Percentiles rank a stretch among this genome's conserved stretches.
phyloP scores from a whole-genome alignment of 1,140 invertebrate genomes.

The Bombus haemorrhoidalis region DNA sequence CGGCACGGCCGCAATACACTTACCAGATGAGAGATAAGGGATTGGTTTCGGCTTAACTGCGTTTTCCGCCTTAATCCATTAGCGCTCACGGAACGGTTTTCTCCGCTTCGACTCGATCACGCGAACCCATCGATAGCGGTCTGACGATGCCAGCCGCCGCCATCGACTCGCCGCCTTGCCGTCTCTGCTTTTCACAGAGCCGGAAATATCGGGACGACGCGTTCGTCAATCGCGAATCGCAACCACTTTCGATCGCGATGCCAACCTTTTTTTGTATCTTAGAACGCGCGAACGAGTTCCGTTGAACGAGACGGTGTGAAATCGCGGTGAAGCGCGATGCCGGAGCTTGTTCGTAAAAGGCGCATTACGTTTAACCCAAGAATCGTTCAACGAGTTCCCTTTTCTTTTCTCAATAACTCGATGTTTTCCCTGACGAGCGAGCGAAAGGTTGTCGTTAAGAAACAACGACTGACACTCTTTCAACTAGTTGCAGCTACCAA shows the following conservation, averaged over 20 bases:
- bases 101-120: constrained; percentile 60
- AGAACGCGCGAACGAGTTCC: not conserved
- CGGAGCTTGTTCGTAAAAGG: no score
- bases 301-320: no score
- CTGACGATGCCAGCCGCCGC: constrained; percentile 26
- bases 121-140: constrained; percentile 49
- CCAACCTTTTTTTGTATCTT: not conserved
- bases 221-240: constrained; percentile 7
- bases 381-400: no score
- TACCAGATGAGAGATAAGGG: constrained; percentile 70
- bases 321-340: not conserved
- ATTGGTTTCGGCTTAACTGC: constrained; percentile 72
- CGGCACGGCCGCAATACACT: constrained; percentile 59
- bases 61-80: constrained; percentile 72
- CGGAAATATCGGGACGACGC: not conserved
- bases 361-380: no score
- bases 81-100: constrained; percentile 68
- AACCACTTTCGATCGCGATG: not conserved
- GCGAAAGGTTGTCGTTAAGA: not conserved
- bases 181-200: constrained; percentile 23
- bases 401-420: no score
- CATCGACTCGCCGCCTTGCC: not conserved
- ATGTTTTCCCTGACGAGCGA: not conserved
- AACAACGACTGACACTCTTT: no score
- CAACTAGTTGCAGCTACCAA: no score